Conservation (phyloP, 1,140 invertebrate genomes). For the Neodiprion lecontei region DNA sequence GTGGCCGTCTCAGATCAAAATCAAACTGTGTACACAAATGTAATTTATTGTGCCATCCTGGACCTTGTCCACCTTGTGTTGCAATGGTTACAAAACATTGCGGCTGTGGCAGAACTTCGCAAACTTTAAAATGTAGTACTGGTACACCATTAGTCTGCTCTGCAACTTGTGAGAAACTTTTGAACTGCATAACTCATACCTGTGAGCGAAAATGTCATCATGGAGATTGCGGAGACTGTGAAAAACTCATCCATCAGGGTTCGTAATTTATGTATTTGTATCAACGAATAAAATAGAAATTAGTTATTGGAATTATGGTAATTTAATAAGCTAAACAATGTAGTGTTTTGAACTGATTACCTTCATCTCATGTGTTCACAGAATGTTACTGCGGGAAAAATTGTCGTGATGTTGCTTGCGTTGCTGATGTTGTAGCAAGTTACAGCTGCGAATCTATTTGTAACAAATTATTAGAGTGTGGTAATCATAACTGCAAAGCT, state of each 20-base stretch:
- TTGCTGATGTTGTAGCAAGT: constrained; percentile 34
- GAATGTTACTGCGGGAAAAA: constrained; percentile 71
- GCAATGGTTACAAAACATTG: constrained; percentile 69
- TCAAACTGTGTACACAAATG: constrained; percentile 81
- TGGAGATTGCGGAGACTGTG: constrained; percentile 61
- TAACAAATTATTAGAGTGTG: constrained; percentile 75
- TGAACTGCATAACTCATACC: constrained; percentile 67
- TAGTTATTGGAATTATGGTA: neutral
- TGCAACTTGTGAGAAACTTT: constrained; percentile 67
- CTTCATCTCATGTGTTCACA: constrained; percentile 47
- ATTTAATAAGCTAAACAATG: too few species aligned
- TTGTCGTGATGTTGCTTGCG: constrained; percentile 61
- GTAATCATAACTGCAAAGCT: constrained; percentile 77
- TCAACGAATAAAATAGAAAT: constrained; percentile 32
- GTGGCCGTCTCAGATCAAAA: constrained; percentile 68
- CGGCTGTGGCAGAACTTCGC: constrained; percentile 74
- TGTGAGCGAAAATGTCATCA: constrained; percentile 67
- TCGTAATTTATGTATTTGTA: constrained; percentile 31
- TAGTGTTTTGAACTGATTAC: too few species aligned
- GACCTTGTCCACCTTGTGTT: constrained; percentile 75
- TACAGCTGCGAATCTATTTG: constrained; percentile 67
- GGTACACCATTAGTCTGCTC: constrained; percentile 76
- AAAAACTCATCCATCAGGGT: constrained; percentile 54
- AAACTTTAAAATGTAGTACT: constrained; percentile 75
- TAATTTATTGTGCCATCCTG: constrained; percentile 90